These are phyloP conservation scores for Aldabrachelys gigantea DNA, from an alignment of 2,113 vertebrate genomes.

Conservation along the genomic window DNA sequence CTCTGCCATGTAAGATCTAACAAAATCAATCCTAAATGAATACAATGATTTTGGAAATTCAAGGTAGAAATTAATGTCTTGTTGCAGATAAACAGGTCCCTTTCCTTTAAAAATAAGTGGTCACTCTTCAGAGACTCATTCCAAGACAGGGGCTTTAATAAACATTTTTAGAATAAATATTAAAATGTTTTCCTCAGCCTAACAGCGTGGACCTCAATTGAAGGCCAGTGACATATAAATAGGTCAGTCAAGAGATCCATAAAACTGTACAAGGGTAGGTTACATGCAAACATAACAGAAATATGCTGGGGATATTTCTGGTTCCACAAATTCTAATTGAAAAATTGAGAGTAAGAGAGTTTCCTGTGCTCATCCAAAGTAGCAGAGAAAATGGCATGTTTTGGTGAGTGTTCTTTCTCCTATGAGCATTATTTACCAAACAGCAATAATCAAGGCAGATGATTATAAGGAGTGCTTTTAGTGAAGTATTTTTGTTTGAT, in stretches of 20 bases:
- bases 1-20: neutral
- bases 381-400: neutral
- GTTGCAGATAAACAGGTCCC: neutral
- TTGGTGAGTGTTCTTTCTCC: neutral
- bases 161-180: neutral
- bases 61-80: neutral
- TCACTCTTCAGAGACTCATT: too few species aligned
- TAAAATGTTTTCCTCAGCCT: neutral
- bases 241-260: neutral
- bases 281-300: neutral
- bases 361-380: neutral
- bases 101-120: neutral
- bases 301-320: neutral
- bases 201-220: neutral
- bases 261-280: neutral
- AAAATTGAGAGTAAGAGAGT: neutral
- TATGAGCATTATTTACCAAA: neutral
- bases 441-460: neutral
- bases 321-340: neutral
- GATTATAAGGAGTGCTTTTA: neutral
- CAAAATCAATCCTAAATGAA: neutral
- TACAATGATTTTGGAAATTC: neutral
- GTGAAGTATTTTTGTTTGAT: neutral
- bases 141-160: neutral
- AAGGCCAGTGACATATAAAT: neutral